These are phyloP conservation scores for Pluvialis apricaria DNA, from an alignment of 2,113 vertebrate genomes.

Conservation along the genomic window DNA sequence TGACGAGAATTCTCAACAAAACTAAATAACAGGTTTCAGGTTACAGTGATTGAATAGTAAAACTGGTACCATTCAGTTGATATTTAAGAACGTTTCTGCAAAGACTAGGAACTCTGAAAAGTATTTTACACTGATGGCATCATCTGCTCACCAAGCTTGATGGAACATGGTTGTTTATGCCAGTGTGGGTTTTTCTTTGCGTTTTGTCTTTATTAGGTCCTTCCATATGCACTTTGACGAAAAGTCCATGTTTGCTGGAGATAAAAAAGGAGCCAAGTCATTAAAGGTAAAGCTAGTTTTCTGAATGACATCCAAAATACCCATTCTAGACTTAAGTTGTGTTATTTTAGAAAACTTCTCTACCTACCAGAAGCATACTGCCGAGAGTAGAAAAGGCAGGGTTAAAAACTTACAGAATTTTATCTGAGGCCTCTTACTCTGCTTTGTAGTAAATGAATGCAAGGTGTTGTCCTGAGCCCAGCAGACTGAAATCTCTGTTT, in stretches of 20 bases:
- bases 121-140: background rate
- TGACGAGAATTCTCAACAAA: background rate
- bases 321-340: background rate
- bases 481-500: background rate
- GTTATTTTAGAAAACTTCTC: background rate
- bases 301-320: background rate
- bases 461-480: background rate
- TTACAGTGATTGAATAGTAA: background rate
- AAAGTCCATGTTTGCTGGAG: constrained; percentile 96
- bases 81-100: background rate
- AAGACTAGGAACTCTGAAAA: background rate
- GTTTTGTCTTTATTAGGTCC: constrained; percentile 71
- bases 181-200: background rate
- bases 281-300: constrained; percentile 82
- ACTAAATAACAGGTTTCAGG: background rate
- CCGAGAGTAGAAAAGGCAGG: background rate
- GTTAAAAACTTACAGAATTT: background rate
- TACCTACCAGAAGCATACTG: background rate
- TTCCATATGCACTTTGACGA: constrained; percentile 99
- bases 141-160: background rate
- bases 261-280: constrained; percentile 88
- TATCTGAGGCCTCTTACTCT: background rate
- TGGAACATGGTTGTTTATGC: background rate
- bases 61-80: background rate
- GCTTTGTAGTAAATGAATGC: background rate